These are phyloP conservation scores for Larimichthys crocea DNA, from an alignment of 2,113 vertebrate genomes.

Conservation along the genomic window DNA sequence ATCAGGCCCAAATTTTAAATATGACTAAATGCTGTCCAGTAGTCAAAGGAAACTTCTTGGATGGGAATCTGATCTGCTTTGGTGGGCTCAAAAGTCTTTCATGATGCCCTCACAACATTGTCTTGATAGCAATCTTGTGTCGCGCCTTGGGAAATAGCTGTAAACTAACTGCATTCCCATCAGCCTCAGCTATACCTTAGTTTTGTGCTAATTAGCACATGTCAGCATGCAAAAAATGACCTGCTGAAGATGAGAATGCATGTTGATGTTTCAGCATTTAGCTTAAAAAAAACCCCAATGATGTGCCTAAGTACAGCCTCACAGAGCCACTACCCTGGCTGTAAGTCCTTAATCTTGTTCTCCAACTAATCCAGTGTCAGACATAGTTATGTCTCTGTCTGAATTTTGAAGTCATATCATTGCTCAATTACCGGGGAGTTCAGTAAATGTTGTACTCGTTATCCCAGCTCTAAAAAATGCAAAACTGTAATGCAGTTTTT, in stretches of 20 bases:
- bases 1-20: not conserved
- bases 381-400: not conserved
- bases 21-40: too few species aligned
- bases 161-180: not conserved
- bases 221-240: not conserved
- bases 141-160: not conserved
- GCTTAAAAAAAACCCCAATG: too few species aligned
- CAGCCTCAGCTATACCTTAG: not conserved
- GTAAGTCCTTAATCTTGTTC: not conserved
- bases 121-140: not conserved
- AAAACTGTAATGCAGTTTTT: constrained; percentile 27
- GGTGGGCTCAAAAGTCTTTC: too few species aligned
- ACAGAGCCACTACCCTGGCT: not conserved
- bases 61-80: too few species aligned
- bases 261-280: not conserved
- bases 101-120: too few species aligned
- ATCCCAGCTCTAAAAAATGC: not conserved
- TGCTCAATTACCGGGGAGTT: not conserved
- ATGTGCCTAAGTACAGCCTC: not conserved
- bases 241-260: not conserved
- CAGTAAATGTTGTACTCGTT: not conserved
- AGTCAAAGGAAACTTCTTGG: not conserved
- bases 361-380: not conserved
- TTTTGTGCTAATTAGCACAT: not conserved
- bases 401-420: not conserved